Evolutionary conservation across 1,140 invertebrate species (phyloP), one percentile per base, ranked within the genome.

Genomic region (Hyles vespertilio): DNA sequence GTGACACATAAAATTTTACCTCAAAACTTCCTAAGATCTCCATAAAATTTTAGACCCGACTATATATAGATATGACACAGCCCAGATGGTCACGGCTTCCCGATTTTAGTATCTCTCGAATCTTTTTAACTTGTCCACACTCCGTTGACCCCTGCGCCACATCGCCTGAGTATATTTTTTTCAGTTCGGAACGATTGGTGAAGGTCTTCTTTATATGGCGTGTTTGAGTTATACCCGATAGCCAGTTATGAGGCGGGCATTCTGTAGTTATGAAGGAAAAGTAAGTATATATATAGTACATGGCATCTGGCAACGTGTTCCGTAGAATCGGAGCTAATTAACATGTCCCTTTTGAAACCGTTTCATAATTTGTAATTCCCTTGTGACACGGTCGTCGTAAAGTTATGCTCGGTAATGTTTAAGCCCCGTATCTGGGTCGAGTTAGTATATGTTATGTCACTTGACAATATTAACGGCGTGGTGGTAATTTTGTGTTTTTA

Each of bases 221-320:
- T 64, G 64, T 73, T 64, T 67, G 59, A 79, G 72, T 79, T 77
- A 79, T 73, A 75, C 61, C 74, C 77, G 79, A 86, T 84, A 84
- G 83, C 72, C 73, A 74, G 79, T 82, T 87, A 81, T 85, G 75
- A 77, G 74, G 73, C 74, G 74, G 63, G 69, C 78, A 84, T 85
- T 85, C 84, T 81, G 80, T 87, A 87, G 85, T 82, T 86, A 86
- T 86, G 81, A 79, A 68, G 84, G 82, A 87, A 86, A 86, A 80
- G 83, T 83, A 88, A 86, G 85, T 88, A 54, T 88, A 88, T 88
- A 84, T 88, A 82, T 86, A 84, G 76, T 61, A 63, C 67, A 71
- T 63, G 79, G 85, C 85, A 88, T 88, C 85, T 88, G 85, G 75
- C 69, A 77, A 61, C 63, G 72, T 71, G 65, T 82, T 86, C 84